phyloP scores from a whole-genome alignment of 2,888 invertebrate species.

The Quadroppia sp. region DNA sequence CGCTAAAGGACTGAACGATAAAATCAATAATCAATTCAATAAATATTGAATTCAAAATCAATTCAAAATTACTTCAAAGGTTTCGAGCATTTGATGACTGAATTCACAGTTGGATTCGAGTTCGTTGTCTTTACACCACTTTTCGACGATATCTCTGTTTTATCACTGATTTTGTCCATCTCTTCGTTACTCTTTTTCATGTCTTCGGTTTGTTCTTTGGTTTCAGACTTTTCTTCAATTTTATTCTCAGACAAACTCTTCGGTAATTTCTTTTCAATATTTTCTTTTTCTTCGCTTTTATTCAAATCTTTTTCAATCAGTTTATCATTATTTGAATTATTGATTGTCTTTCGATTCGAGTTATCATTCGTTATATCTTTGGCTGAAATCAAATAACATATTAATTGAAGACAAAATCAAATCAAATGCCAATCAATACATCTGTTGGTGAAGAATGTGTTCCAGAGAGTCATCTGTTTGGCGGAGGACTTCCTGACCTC shows the following conservation, averaged over 20 bases:
- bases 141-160: background rate
- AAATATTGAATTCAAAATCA: background rate
- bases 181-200: background rate
- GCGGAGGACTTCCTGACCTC: constrained; percentile 86
- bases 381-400: too few relatives aligned
- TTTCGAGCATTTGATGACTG: background rate
- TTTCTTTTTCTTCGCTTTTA: too few relatives aligned
- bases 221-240: background rate
- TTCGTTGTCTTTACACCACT: background rate
- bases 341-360: too few relatives aligned
- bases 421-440: background rate
- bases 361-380: too few relatives aligned
- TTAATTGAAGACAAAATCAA: background rate
- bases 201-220: background rate
- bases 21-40: background rate
- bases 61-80: background rate
- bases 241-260: background rate
- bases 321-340: too few relatives aligned
- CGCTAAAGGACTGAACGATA: constrained; percentile 4
- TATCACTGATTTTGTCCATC: background rate
- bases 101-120: background rate
- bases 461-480: constrained; percentile 52
- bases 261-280: too few relatives aligned
- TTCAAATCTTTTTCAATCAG: too few relatives aligned
- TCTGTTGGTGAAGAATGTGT: constrained; percentile 39